Conservation (phyloP, 2,888 invertebrate species). For the Octonoba sinensis region DNA sequence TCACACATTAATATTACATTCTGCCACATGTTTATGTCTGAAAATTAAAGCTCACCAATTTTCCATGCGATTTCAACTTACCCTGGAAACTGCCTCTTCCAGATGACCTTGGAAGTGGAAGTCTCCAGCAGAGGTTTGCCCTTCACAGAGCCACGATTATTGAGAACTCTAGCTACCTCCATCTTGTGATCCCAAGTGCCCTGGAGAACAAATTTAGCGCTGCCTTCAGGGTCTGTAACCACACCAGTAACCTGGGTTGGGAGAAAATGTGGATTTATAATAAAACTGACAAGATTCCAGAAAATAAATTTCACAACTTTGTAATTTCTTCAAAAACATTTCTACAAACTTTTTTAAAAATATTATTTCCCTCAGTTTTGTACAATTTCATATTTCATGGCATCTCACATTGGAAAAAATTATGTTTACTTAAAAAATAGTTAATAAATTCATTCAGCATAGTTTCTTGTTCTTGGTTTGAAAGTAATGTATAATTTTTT, state of each 20-base stretch:
- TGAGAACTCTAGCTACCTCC: conserved; percentile 90
- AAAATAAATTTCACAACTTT: not conserved
- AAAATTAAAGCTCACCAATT: no score
- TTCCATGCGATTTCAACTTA: conserved; percentile 74
- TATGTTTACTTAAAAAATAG: no score
- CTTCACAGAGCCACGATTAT: conserved; percentile 74
- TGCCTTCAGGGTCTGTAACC: conserved; percentile 75
- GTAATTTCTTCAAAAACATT: no score
- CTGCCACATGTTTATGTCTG: no score
- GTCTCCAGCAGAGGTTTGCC: conserved; percentile 92
- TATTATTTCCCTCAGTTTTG: no score
- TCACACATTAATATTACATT: no score
- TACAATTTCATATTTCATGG: no score
- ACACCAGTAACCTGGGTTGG: conserved; percentile 78
- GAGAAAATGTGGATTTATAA: not conserved
- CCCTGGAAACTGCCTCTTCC: conserved; percentile 86
- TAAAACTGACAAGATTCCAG: not conserved
- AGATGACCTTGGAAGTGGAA: conserved; percentile 85
- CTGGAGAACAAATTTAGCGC: conserved; percentile 78
- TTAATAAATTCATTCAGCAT: no score
- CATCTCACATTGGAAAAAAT: no score
- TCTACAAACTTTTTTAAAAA: no score
- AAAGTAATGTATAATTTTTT: no score
- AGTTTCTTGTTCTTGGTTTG: no score
- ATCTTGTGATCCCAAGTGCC: conserved; percentile 97